Evolutionary conservation across 1,140 invertebrate genomes (phyloP).

Genomic region (Pollicipes pollicipes): DNA sequence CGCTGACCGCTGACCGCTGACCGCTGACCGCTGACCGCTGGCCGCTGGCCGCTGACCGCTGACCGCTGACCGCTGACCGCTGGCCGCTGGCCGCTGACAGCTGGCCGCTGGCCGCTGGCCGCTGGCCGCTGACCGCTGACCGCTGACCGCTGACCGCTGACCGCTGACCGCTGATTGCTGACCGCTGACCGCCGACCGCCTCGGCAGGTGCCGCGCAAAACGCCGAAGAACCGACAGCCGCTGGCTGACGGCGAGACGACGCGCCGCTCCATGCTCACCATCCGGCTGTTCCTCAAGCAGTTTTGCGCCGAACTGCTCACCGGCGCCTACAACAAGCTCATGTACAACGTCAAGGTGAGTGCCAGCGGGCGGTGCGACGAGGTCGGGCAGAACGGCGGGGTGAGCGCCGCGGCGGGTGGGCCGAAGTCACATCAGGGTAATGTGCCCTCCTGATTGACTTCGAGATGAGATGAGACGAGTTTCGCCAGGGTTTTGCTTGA

Average conservation of each 20-base stretch:
- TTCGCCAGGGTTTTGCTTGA: too few relatives aligned
- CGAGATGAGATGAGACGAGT: conserved; percentile 5
- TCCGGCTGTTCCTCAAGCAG: conserved; percentile 74
- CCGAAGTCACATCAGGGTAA: neutral
- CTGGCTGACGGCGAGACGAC: conserved; percentile 36
- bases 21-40: too few relatives aligned
- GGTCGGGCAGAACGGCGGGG: neutral
- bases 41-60: too few relatives aligned
- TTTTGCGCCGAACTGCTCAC: conserved; percentile 85
- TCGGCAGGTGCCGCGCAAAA: conserved; percentile 35
- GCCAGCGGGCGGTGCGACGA: neutral
- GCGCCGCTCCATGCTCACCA: conserved; percentile 54
- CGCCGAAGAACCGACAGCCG: conserved; percentile 44
- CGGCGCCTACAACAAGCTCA: conserved; percentile 77
- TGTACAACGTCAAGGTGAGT: conserved; percentile 52
- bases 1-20: too few relatives aligned
- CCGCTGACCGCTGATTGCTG: too few relatives aligned
- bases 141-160: too few relatives aligned
- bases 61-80: too few relatives aligned
- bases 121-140: too few relatives aligned
- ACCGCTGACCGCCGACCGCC: too few relatives aligned
- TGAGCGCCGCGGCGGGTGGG: neutral
- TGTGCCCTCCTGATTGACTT: neutral
- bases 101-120: too few relatives aligned
- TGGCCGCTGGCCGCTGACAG: too few relatives aligned